A percentile compares a stretch with the other conserved stretches of the same genome.
Conservation (phyloP, 1,140 invertebrate genomes). For the Hyposmocoma kahamanoa region DNA sequence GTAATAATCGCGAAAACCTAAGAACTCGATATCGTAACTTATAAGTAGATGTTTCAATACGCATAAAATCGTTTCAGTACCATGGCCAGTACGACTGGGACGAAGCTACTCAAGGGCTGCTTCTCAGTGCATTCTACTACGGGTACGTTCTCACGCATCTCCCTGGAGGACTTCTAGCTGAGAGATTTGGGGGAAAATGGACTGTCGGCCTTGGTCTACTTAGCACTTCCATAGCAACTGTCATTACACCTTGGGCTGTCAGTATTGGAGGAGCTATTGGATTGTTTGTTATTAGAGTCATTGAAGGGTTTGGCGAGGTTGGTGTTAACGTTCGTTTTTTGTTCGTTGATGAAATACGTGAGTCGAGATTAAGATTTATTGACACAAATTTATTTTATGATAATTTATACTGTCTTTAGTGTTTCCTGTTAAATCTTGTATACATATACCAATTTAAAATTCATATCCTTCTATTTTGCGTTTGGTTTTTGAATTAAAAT, state of each 20-base stretch:
- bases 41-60: too few relatives aligned
- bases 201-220: slow-evolving; percentile 54
- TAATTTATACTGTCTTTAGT: too few relatives aligned
- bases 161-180: slow-evolving; percentile 77
- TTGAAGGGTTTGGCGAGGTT: slow-evolving; percentile 80
- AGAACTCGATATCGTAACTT: too few relatives aligned
- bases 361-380: too few relatives aligned
- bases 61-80: slow-evolving; percentile 30
- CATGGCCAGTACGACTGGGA: slow-evolving; percentile 75
- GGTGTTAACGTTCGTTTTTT: too few relatives aligned
- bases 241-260: slow-evolving; percentile 48
- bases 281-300: slow-evolving; percentile 77
- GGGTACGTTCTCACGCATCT: slow-evolving; percentile 79
- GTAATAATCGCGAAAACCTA: too few relatives aligned
- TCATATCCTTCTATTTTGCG: too few relatives aligned
- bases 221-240: slow-evolving; percentile 48
- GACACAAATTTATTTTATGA: too few relatives aligned
- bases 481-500: too few relatives aligned
- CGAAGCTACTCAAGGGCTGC: slow-evolving; percentile 75
- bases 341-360: too few relatives aligned
- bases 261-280: slow-evolving; percentile 71
- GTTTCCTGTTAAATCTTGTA: too few relatives aligned
- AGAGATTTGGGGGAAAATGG: slow-evolving; percentile 77
- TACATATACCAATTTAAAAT: too few relatives aligned
- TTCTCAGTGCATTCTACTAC: slow-evolving; percentile 77